Evolutionary conservation across 2,113 vertebrate genomes (phyloP), one percentile per base, ranked within the genome.

Genomic region (Silurus meridionalis): DNA sequence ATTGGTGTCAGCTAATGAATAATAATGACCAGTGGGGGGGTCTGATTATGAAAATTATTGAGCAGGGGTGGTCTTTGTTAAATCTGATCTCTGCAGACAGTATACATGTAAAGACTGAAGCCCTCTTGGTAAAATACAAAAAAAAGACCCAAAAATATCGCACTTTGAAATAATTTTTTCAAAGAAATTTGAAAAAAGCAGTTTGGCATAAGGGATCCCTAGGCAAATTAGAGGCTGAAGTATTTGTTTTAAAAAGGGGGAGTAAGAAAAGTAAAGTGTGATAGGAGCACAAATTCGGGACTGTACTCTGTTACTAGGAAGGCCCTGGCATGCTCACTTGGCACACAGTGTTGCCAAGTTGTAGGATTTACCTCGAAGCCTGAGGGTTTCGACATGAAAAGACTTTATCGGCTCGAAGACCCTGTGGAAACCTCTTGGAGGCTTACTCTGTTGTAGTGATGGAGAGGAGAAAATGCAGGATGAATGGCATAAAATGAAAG

Each of bases 341-440:
- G 95, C 94, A 95, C 88, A 13, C 17, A 64, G 71, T 84, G 84
- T 83, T 94, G 95, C 94, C 95, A 95, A 95, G 94, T 94, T 95
- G 95, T 95, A 95, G 94, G 94, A 95, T 95, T 95, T 95, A 95
- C 92, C 93, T 93, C 86, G 85, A 92, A 93, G 92, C 93, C 93
- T 92, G 91, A 92, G 92, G 93, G 94, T 91, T 93, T 94, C 82
- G 50, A 92, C 91, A 90, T 93, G 92, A 95, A 95, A 95, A 93
- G 93, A 92, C 93, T 93, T 91, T 90, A 92, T 92, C 86, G 90
- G 91, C 92, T 93, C 88, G 92, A 94, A 93, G 93, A 88, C 91
- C 93, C 91, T 25, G 74, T 37, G 90, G 92, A 92, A 93, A 89
- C 90, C 92, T 91, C 90, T 87, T 85, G 85, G 87, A 84, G 4